These are phyloP conservation scores for Fragariocoptes setiger DNA, from an alignment of 1,140 invertebrate genomes.

Conservation along the genomic window DNA sequence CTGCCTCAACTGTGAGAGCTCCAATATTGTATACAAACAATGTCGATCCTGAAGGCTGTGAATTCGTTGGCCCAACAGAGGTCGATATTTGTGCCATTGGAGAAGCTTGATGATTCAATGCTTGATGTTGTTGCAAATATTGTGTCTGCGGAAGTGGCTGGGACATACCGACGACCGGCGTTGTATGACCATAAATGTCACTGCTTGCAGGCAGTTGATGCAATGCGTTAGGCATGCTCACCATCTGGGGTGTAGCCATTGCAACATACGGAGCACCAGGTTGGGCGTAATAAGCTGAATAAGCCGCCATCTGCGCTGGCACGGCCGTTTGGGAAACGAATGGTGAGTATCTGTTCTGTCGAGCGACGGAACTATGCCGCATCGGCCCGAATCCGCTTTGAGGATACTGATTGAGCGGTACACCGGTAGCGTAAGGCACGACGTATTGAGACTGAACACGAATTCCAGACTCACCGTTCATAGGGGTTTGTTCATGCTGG, in stretches of 20 bases:
- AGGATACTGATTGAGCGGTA: background rate
- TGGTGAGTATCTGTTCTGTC: background rate
- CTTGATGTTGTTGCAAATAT: background rate
- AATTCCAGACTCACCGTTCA: background rate
- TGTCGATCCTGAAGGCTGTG: constrained; percentile 9
- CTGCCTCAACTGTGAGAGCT: constrained; percentile 16
- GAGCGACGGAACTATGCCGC: background rate
- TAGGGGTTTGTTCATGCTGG: background rate
- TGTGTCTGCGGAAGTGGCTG: background rate
- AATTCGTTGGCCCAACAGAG: background rate
- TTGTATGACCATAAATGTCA: background rate
- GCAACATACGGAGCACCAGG: no score
- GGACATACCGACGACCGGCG: background rate
- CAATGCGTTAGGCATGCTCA: no score
- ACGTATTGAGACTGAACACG: background rate
- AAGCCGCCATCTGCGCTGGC: no score
- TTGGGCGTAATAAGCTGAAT: no score
- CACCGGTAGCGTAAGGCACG: no score
- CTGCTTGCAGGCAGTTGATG: no score
- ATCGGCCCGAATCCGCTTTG: background rate
- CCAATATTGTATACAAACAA: constrained; percentile 21
- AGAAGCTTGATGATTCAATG: background rate
- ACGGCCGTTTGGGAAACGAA: no score
- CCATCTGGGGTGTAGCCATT: no score
- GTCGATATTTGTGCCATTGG: background rate